Evolutionary conservation across 2,888 invertebrate species (phyloP), one percentile per base, ranked within the genome.

Genomic region (Dynastes grantii): DNA sequence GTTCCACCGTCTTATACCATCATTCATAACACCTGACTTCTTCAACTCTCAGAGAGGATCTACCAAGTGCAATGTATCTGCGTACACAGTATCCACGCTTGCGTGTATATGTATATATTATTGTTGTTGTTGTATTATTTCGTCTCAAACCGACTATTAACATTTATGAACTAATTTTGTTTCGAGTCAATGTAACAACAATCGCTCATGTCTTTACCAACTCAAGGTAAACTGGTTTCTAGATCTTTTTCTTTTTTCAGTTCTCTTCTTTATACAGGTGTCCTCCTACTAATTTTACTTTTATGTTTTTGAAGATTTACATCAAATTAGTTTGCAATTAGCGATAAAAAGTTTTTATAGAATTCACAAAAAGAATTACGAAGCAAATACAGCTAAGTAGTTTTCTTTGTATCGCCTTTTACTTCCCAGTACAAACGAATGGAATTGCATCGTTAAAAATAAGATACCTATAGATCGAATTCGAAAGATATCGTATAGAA

Each of bases 141-240:
- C 79, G 70, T 76, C 80, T 83, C 79, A 79, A 83, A 82, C 85
- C 80, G 85, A 83, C 87, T 87, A 83, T 87, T 87, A 88, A 87
- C 81, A 68, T 76, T 71, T 76, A 77, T 73, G 45, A 76, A 77
- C 70, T 70, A 71, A 80, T 61, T 76, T 55, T 53, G 61, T 68
- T 76, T 78, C 65, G 76, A 53, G 63, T 61, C 76, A 80, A 78
- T 73, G 77, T 78, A 76, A 77, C 73, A 73, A 77, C 70, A 81
- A 78, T 80, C 81, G 81, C 80, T 82, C 85, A 84, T 86, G 86
- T 85, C 87, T 87, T 85, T 86, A 84, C 85, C 84, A 85, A 84
- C 85, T 88, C 88, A 88, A 88, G 88, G 88, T 86, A 85, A 88
- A 88, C 88, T 83, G 86, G 85, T 87, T 86, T 83, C 82, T 81